Evolutionary conservation across 2,797 vertebrate species (phyloP), one percentile per base, ranked within the genome.

Genomic region (Ptychobarbus kaznakovi): DNA sequence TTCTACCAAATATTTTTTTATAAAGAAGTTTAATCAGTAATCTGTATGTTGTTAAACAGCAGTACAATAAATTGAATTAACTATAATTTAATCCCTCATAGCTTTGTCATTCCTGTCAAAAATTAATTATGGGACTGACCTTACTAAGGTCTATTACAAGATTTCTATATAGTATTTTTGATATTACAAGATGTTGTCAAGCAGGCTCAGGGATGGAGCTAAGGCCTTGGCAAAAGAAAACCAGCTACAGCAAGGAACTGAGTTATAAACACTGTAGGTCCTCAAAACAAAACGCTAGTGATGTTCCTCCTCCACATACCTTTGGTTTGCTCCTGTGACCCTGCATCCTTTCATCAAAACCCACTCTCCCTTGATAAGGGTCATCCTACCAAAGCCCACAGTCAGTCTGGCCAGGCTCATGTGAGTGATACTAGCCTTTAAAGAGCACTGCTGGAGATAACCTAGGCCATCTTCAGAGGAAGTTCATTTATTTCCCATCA

Each of bases 271-370:
- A 25, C 58, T 80, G 15, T n/a, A 63, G 42, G 75, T 83, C 9
- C 13, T 49, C 44, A 9, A 75, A 66, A 77, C 76, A 80, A 81
- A 66, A 66, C 0, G 69, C 49, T 79, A 87, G 35, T 53, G 28
- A 25, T 12, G 15, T 92, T 93, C 85, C 90, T 94, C 92, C 92
- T 92, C 75, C 11, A 85, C 89, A 88, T 91, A 91, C 89, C 92
- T 88, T 83, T 90, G 83, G 18, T 20, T 85, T 90, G 91, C 93
- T 91, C 93, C 79, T n/a, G 0, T 87, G 69, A 87, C 86, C 80
- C 84, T 86, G 79, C 44, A 89, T 89, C 86, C 76, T 69, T 82
- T 86, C 81, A 87, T 90, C 83, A 84, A 87, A 84, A 80, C 76
- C 75, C 63, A 51, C 78, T 86, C 88, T 69, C 87, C 90, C 0